Evolutionary conservation across 2,113 vertebrate genomes (phyloP).

Genomic region (Petaurus breviceps): DNA sequence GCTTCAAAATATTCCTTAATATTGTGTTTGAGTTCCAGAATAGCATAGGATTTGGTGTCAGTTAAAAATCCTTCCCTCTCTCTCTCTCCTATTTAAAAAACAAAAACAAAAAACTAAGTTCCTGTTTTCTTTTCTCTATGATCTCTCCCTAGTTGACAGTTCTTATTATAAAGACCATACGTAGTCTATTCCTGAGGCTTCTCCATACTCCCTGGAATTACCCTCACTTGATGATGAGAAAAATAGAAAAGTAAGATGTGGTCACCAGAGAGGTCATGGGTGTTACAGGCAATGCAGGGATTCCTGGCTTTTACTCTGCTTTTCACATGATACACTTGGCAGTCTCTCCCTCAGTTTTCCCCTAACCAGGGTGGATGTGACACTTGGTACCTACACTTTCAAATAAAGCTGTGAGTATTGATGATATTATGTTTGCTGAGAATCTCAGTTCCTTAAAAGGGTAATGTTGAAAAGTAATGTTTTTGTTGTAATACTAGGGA

Average conservation of each 20-base stretch:
- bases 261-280: background rate
- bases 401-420: background rate
- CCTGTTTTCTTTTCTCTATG: background rate
- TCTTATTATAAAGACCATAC: background rate
- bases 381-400: background rate
- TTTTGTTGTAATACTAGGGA: background rate
- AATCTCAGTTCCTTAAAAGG: conserved; percentile 36
- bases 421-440: background rate
- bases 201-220: conserved; percentile 35
- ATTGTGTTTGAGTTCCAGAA: conserved; percentile 1
- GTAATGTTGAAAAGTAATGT: background rate
- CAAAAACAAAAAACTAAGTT: background rate
- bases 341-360: background rate
- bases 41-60: background rate
- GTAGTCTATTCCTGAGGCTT: conserved; percentile 12
- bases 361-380: background rate
- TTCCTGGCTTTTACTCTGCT: background rate
- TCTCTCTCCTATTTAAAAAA: background rate
- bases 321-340: background rate
- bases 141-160: background rate
- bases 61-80: background rate
- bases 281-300: background rate
- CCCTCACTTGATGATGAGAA: conserved; percentile 7
- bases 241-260: conserved; percentile 37
- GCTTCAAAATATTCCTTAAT: conserved; percentile 3